A percentile compares a stretch with the other conserved stretches of the same genome.
Conservation (phyloP, 1,140 invertebrate species). For the Drosophila littoralis region DNA sequence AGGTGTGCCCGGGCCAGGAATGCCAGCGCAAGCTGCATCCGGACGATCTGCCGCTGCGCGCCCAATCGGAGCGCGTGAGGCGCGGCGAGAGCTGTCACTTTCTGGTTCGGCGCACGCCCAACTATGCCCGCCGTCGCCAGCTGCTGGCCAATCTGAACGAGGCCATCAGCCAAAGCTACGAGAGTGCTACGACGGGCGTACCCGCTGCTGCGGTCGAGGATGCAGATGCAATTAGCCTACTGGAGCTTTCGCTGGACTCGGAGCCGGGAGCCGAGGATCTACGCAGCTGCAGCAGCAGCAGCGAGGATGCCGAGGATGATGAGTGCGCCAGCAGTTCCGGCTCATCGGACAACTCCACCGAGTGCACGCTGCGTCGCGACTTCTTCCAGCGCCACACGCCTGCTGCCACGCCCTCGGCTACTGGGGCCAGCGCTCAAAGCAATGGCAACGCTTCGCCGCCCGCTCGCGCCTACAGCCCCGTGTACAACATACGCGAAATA, state of each 20-base stretch:
- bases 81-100: conserved; percentile 89
- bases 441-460: conserved; percentile 19
- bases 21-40: conserved; percentile 94
- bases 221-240: conserved; percentile 59
- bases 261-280: conserved; percentile 73
- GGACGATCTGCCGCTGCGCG: conserved; percentile 92
- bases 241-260: conserved; percentile 75
- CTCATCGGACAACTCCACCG: conserved; percentile 76
- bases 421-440: neutral
- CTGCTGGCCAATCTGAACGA: conserved; percentile 74
- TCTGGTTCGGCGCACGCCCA: conserved; percentile 90
- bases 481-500: conserved; percentile 84
- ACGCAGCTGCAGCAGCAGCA: conserved; percentile 70
- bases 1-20: conserved; percentile 90
- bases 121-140: conserved; percentile 86
- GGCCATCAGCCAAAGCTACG: conserved; percentile 56
- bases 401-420: conserved; percentile 4
- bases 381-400: conserved; percentile 46
- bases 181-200: conserved; percentile 9
- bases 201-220: conserved; percentile 33
- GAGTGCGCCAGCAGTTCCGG: conserved; percentile 73
- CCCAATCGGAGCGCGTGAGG: conserved; percentile 90
- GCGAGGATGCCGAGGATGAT: conserved; percentile 68
- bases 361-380: conserved; percentile 61
- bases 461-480: conserved; percentile 70